A percentile compares a stretch with the other conserved stretches of the same genome.
Evolutionary conservation across 2,797 vertebrate genomes (phyloP).

Genomic region (Macroramphosus scolopax): DNA sequence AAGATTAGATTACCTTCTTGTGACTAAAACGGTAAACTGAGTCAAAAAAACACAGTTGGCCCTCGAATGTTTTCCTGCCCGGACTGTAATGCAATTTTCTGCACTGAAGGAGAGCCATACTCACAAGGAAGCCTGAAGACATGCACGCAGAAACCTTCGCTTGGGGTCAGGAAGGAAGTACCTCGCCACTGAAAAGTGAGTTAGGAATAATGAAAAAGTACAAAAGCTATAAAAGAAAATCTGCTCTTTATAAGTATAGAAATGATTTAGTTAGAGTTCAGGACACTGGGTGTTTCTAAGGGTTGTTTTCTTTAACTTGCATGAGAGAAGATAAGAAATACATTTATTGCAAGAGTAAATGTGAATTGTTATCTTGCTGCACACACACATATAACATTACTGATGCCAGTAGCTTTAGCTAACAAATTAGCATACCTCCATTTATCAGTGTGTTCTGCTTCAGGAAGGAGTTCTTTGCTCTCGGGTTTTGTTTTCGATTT

Average conservation of each 20-base stretch:
- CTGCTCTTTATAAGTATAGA: slow-evolving; percentile 22
- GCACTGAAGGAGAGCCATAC: slow-evolving; percentile 55
- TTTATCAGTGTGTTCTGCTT: too few species aligned
- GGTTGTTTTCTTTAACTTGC: slow-evolving; percentile 8
- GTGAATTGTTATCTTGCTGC: too few species aligned
- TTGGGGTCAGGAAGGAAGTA: slow-evolving; percentile 69
- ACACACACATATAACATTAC: too few species aligned
- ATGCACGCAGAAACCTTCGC: slow-evolving; percentile 46
- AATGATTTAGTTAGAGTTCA: slow-evolving; percentile 27
- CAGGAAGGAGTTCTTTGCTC: too few species aligned
- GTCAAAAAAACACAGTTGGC: slow-evolving; percentile 50
- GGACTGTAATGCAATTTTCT: slow-evolving; percentile 73
- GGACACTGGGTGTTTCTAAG: slow-evolving; percentile 13
- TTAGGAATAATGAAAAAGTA: slow-evolving; percentile 57
- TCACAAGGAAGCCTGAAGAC: slow-evolving; percentile 63
- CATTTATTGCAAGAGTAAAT: too few species aligned
- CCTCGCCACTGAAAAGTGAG: slow-evolving; percentile 52
- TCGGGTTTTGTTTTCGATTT: too few species aligned
- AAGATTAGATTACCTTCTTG: slow-evolving; percentile 69
- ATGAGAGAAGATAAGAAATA: background rate
- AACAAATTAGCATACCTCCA: too few species aligned
- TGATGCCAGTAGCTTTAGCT: too few species aligned
- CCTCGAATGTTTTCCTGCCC: slow-evolving; percentile 59
- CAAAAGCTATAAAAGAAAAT: slow-evolving; percentile 55
- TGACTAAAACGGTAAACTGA: slow-evolving; percentile 65